phyloP scores from a whole-genome alignment of 2,797 vertebrate species.

The Tympanoctomys barrerae region DNA sequence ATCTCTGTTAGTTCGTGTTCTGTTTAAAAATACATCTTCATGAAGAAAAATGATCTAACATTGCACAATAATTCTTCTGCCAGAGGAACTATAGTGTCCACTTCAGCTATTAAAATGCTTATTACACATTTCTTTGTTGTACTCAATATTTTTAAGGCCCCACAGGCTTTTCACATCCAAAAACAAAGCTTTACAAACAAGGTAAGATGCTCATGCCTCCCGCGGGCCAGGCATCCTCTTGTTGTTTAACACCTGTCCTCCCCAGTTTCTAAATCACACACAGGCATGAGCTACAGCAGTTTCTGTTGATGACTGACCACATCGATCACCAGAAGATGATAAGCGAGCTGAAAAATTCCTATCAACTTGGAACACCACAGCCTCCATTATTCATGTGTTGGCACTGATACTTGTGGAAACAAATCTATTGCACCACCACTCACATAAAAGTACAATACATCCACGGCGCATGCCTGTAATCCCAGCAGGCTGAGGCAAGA shows the following conservation, averaged over 20 bases:
- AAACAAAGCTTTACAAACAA: conserved; percentile 42
- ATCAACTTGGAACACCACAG: not conserved
- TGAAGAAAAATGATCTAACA: conserved; percentile 26
- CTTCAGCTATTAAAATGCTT: conserved; percentile 52
- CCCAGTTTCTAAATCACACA: conserved; percentile 22
- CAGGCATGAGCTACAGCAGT: not conserved
- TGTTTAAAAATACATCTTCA: conserved; percentile 5
- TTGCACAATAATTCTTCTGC: conserved; percentile 39
- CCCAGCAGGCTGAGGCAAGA: not conserved
- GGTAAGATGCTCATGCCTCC: not conserved
- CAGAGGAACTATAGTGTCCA: conserved; percentile 16
- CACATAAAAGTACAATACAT: not conserved
- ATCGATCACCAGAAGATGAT: not conserved
- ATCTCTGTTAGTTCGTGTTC: conserved; percentile 51
- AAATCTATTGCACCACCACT: not conserved
- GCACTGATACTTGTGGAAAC: not conserved
- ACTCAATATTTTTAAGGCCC: conserved; percentile 52
- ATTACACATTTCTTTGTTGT: conserved; percentile 47
- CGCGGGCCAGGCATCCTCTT: conserved; percentile 13
- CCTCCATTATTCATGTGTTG: not conserved
- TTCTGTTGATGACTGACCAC: not conserved
- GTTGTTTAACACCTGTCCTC: conserved; percentile 32
- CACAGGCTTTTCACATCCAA: conserved; percentile 54
- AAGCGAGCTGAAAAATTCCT: not conserved
- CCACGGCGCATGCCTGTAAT: not conserved